Evolutionary conservation across 2,113 vertebrate genomes (phyloP).

Genomic region (Colossoma macropomum): DNA sequence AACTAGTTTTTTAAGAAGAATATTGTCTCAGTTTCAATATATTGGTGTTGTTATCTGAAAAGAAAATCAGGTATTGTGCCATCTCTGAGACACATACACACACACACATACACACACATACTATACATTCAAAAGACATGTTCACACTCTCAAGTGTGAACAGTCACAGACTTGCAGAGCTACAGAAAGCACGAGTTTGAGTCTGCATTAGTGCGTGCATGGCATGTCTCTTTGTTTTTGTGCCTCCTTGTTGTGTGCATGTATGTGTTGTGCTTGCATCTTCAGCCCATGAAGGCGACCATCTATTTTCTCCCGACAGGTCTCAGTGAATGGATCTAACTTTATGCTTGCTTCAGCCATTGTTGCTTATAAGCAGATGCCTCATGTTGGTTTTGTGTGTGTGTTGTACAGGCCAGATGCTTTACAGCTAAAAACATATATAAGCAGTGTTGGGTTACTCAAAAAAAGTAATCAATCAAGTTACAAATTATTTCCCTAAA

Average conservation of each 20-base stretch:
- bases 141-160: neutral
- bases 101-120: conserved; percentile 16
- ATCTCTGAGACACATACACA: conserved; percentile 1
- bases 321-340: neutral
- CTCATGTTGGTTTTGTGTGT: conserved; percentile 12
- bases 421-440: neutral
- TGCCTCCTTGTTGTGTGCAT: neutral
- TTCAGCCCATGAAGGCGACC: neutral
- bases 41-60: no score
- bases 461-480: no score
- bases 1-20: no score
- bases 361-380: conserved; percentile 1
- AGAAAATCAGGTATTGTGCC: no score
- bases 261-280: conserved; percentile 8
- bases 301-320: neutral
- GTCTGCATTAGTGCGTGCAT: neutral
- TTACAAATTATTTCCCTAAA: no score
- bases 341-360: neutral
- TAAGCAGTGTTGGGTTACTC: no score
- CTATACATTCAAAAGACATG: conserved; percentile 28
- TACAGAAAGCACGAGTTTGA: neutral
- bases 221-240: conserved; percentile 6
- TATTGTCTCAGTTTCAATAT: no score
- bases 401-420: neutral
- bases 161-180: neutral